These are phyloP conservation scores for Spatula clypeata DNA, from an alignment of 2,797 vertebrate genomes.

Conservation along the genomic window DNA sequence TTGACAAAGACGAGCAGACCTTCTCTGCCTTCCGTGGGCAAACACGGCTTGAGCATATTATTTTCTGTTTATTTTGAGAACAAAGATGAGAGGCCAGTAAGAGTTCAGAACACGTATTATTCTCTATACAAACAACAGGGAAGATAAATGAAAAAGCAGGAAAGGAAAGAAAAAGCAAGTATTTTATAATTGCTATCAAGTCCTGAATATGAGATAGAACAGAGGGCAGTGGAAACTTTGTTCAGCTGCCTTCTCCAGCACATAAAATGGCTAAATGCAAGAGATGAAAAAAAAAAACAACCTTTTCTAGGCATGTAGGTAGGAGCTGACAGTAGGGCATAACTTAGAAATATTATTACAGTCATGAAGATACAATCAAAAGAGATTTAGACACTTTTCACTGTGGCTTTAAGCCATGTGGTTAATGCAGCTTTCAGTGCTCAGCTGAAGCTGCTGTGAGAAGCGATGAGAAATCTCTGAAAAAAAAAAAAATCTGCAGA, in stretches of 20 bases:
- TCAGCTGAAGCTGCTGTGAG: background rate
- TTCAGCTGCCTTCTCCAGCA: background rate
- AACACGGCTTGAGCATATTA: background rate
- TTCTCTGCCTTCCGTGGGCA: background rate
- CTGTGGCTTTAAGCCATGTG: background rate
- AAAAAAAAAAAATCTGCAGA: background rate
- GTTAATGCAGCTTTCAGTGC: background rate
- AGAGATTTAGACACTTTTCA: background rate
- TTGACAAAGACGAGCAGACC: background rate
- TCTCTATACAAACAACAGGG: background rate
- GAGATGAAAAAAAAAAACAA: background rate
- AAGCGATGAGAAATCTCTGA: background rate
- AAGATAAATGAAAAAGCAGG: background rate
- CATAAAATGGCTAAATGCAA: background rate
- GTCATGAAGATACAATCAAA: background rate
- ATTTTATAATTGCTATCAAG: background rate
- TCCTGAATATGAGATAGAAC: background rate
- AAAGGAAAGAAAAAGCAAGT: background rate
- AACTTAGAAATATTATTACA: background rate
- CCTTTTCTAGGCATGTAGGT: background rate
- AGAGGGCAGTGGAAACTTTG: background rate
- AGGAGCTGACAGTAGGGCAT: background rate
- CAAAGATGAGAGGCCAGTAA: background rate
- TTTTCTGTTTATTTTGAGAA: background rate
- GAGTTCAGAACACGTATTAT: conserved; percentile 14